Conservation (phyloP, 2,888 invertebrate genomes). For the Miltochrista miniata region DNA sequence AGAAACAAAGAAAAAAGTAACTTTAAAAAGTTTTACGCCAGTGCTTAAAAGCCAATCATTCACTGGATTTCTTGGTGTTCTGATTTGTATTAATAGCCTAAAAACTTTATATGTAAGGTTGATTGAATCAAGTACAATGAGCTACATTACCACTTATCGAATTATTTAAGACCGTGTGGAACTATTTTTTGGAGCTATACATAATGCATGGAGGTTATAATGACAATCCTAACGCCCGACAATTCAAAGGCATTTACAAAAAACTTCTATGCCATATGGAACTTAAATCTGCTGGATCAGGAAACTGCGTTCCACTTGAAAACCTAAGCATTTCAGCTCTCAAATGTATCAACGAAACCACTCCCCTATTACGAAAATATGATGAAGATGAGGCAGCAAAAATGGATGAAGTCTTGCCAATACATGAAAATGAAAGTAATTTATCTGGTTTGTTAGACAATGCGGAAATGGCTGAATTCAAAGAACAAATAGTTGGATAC, state of each 20-base stretch:
- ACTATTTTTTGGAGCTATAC: no score
- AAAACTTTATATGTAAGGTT: conserved; percentile 12
- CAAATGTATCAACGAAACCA: conserved; percentile 15
- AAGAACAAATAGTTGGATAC: conserved; percentile 4
- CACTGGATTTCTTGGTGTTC: conserved; percentile 14
- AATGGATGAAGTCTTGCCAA: not conserved
- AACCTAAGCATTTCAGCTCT: conserved; percentile 19
- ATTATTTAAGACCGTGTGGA: conserved; percentile 24
- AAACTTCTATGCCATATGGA: conserved; percentile 24
- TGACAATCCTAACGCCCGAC: conserved; percentile 20
- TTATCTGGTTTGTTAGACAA: conserved; percentile 1
- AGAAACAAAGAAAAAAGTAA: no score
- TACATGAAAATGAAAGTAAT: conserved; percentile 3
- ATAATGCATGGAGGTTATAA: no score
- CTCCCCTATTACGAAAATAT: conserved; percentile 2
- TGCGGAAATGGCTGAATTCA: no score
- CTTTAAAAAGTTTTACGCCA: no score
- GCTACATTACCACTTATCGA: conserved; percentile 13
- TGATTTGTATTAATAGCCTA: conserved; percentile 14
- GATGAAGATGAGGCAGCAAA: conserved; percentile 13
- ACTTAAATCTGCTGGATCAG: conserved; percentile 11
- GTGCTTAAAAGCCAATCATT: conserved; percentile 9
- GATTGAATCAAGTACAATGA: conserved; percentile 6
- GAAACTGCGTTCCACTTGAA: conserved; percentile 26
- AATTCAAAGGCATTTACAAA: conserved; percentile 20